A percentile compares a stretch with the other conserved stretches of the same genome.
phyloP scores from a whole-genome alignment of 2,113 vertebrate genomes.

The Mola mola region DNA sequence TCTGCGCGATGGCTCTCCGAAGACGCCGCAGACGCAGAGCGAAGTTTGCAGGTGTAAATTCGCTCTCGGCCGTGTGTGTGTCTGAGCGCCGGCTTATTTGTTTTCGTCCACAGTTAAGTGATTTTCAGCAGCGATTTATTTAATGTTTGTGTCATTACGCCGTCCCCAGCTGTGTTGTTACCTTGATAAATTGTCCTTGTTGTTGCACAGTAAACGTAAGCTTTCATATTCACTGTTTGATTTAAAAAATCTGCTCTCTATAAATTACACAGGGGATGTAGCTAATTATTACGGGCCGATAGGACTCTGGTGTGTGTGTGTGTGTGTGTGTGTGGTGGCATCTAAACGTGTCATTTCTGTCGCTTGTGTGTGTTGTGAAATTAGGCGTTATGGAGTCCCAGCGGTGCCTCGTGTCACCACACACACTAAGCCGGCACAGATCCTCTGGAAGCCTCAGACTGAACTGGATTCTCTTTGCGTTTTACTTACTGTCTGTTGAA shows the following conservation, averaged over 20 bases:
- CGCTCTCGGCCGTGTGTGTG: conserved; percentile 40
- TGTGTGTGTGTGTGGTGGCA: conserved; percentile 9
- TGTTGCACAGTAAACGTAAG: conserved; percentile 46
- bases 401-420: conserved; percentile 40
- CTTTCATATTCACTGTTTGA: conserved; percentile 54
- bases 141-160: conserved; percentile 67
- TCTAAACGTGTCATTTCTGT: conserved; percentile 22
- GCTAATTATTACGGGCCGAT: conserved; percentile 45
- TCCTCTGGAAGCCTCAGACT: conserved; percentile 94
- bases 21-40: neutral
- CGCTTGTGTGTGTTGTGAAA: conserved; percentile 39
- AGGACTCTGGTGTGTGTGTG: conserved; percentile 33
- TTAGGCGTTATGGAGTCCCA: conserved; percentile 51
- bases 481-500: conserved; percentile 95
- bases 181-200: conserved; percentile 71
- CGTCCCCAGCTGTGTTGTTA: conserved; percentile 47
- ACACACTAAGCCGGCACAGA: conserved; percentile 89
- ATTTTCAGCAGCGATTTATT: conserved; percentile 61
- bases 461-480: conserved; percentile 91
- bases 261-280: conserved; percentile 36
- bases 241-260: conserved; percentile 47
- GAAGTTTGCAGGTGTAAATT: conserved; percentile 28
- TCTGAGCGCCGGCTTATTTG: conserved; percentile 35
- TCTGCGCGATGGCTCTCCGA: conserved; percentile 35
- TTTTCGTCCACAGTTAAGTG: conserved; percentile 46